phyloP scores from a whole-genome alignment of 2,888 invertebrate genomes.

The Caenorhabditis becei region DNA sequence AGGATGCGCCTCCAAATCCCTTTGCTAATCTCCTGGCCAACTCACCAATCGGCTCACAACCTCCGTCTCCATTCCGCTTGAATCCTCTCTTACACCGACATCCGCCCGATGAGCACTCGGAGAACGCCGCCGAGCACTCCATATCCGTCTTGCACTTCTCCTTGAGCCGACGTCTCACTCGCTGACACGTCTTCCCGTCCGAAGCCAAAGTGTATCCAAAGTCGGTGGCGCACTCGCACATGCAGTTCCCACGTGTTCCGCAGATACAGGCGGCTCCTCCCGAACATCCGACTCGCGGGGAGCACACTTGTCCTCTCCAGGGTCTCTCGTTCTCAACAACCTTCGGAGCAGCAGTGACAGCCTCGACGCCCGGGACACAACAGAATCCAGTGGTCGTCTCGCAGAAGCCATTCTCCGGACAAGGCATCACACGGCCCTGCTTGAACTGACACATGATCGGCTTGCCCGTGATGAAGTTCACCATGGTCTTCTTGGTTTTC shows the following conservation, averaged over 20 bases:
- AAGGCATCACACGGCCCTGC: slow-evolving; percentile 64
- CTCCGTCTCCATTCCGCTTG: slow-evolving; percentile 79
- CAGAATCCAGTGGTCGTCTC: slow-evolving; percentile 76
- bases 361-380: slow-evolving; percentile 60
- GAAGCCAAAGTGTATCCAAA: slow-evolving; percentile 74
- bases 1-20: background rate
- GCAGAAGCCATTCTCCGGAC: slow-evolving; percentile 72
- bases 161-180: slow-evolving; percentile 75
- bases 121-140: slow-evolving; percentile 79
- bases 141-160: slow-evolving; percentile 78
- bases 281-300: slow-evolving; percentile 64
- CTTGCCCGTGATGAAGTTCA: slow-evolving; percentile 70
- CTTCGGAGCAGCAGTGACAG: slow-evolving; percentile 2
- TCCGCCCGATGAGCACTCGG: slow-evolving; percentile 77
- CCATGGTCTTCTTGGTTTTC: slow-evolving; percentile 72
- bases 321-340: slow-evolving; percentile 47
- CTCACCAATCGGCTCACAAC: slow-evolving; percentile 77
- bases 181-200: slow-evolving; percentile 73
- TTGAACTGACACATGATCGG: slow-evolving; percentile 77
- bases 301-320: slow-evolving; percentile 63
- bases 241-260: slow-evolving; percentile 54
- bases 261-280: slow-evolving; percentile 77
- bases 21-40: slow-evolving; percentile 5
- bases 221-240: slow-evolving; percentile 76
- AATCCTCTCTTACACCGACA: slow-evolving; percentile 79